Conservation (phyloP, 2,113 vertebrate genomes). For the Dryoscopus gambensis region DNA sequence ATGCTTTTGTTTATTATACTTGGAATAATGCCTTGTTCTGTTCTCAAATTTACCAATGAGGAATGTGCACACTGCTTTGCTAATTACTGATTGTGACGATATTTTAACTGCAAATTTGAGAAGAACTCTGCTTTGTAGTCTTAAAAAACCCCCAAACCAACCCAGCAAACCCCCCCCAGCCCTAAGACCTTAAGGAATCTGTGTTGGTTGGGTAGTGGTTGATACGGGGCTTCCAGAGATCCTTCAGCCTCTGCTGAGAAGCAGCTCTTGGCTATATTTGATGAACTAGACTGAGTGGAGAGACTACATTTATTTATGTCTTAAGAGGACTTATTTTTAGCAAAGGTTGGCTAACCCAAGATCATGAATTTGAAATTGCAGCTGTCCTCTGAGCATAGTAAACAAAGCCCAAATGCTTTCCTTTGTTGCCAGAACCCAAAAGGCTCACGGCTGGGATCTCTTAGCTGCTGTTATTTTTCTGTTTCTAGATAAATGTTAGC, state of each 20-base stretch:
- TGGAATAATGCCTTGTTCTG: not conserved
- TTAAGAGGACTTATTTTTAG: not conserved
- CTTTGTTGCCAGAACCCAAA: not conserved
- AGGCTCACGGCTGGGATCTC: not conserved
- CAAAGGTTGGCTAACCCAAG: not conserved
- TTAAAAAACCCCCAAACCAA: not conserved
- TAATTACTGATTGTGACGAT: not conserved
- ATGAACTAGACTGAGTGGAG: not conserved
- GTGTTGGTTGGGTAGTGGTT: not conserved
- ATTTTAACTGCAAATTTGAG: not conserved
- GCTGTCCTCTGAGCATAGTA: not conserved
- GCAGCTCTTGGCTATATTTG: not conserved
- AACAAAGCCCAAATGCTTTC: not conserved
- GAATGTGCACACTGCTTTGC: not conserved
- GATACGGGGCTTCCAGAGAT: not conserved
- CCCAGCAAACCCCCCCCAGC: accelerated
- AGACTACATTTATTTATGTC: not conserved
- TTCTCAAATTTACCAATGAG: not conserved
- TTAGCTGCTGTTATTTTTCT: not conserved
- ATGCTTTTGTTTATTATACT: not conserved
- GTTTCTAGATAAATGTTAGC: conserved; percentile 69
- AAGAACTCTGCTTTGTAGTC: not conserved
- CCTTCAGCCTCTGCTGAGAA: not conserved
- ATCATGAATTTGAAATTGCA: not conserved
- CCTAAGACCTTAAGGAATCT: not conserved